Evolutionary conservation across 1,140 invertebrate genomes (phyloP).

Genomic region (Trissolcus basalis): DNA sequence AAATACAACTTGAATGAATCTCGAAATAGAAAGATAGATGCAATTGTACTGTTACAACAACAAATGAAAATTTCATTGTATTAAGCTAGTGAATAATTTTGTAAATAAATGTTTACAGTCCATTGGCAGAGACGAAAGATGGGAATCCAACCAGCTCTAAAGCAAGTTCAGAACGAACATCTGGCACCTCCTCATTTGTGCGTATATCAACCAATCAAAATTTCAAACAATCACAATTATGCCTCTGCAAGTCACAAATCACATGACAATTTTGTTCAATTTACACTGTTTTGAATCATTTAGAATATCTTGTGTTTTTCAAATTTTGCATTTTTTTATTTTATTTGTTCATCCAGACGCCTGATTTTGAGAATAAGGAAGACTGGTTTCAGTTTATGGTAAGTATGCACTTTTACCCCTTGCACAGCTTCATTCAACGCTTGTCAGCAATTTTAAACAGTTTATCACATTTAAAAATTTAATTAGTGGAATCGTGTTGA

Average conservation of each 20-base stretch:
- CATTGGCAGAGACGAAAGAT: slow-evolving; percentile 78
- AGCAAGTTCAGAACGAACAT: slow-evolving; percentile 52
- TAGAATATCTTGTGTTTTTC: background rate
- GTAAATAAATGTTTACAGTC: too few relatives aligned
- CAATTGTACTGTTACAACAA: too few relatives aligned
- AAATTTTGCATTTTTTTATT: slow-evolving; percentile 39
- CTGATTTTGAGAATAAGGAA: slow-evolving; percentile 92
- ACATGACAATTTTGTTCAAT: slow-evolving; percentile 5
- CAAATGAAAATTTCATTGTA: too few relatives aligned
- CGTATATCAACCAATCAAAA: slow-evolving; percentile 11
- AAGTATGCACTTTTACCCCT: slow-evolving; percentile 65
- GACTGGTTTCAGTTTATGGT: slow-evolving; percentile 88
- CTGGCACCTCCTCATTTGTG: slow-evolving; percentile 18
- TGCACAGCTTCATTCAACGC: background rate
- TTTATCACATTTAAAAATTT: too few relatives aligned
- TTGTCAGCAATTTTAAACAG: background rate
- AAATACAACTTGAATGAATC: too few relatives aligned
- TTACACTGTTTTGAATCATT: background rate
- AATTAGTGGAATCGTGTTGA: too few relatives aligned
- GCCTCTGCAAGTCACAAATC: slow-evolving; percentile 8
- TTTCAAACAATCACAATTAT: too few relatives aligned
- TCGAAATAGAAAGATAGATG: too few relatives aligned
- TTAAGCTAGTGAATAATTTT: too few relatives aligned
- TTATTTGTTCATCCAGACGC: slow-evolving; percentile 83
- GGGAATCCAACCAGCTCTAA: slow-evolving; percentile 69